Evolutionary conservation across 1,140 invertebrate species (phyloP), one percentile per base, ranked within the genome.

Genomic region (Ditylenchus dipsaci): DNA sequence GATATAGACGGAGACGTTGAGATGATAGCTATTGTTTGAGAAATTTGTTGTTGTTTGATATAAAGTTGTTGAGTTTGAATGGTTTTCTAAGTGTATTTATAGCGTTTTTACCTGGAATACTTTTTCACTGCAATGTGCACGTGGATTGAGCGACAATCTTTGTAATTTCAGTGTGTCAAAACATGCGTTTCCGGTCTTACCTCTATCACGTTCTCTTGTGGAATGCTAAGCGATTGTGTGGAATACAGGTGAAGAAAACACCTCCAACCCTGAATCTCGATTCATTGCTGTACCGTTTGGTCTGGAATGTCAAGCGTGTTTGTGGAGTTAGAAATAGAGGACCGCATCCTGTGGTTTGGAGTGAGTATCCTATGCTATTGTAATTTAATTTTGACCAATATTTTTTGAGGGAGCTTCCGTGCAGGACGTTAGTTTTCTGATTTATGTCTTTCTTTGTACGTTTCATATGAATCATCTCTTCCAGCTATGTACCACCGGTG

Each of bases 291-390:
- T 61, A 61, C 38, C 59, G 59, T 8, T 21, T 61, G 27, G 1
- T 61, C 1, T 61, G 59, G 59, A 61, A 61, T 27, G 27, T n/a
- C n/a, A 61, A 61, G n/a, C 59, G 59, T 13, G 38, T 61, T 1
- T 43, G 27, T 61, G 59, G 59, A 30, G 27, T 61, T 5, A 61
- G 29, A 3, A 61, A 61, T 21, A n/a, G 3, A 30, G 59, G 59
- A 13, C 59, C 59, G 3, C 21, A 30, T 26, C 59, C 59, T 7
- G 29, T 61, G 3, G 13, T 30, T 61, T 61, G 59, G 59, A 29
- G 59, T 61, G 13, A 7, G 59, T 38, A 38, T 38, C 33, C 33
- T 38, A 3, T 56, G 29, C 21, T 56, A 56, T 56, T 3, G 13
- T n/a, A n/a, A n/a, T n/a, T n/a, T n/a, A n/a, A n/a, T n/a, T 23